phyloP scores from a whole-genome alignment of 2,113 vertebrate species.

The Ptychochromis oligacanthus region DNA sequence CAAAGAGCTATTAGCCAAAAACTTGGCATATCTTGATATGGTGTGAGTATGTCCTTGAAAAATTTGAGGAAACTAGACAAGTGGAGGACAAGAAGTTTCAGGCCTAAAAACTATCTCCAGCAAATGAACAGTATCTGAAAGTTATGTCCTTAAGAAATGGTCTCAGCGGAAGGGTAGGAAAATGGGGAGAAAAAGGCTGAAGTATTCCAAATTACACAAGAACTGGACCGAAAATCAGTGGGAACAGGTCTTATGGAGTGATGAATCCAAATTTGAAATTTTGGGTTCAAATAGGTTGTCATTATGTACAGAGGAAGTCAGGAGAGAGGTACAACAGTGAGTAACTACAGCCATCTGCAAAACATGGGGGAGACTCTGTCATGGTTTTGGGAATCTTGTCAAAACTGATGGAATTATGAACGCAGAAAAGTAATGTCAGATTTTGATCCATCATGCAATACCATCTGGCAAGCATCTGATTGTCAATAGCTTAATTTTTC shows the following conservation, averaged over 20 bases:
- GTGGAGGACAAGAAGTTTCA: neutral
- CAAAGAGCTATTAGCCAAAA: neutral
- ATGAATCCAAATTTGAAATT: too few species aligned
- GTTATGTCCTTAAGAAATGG: neutral
- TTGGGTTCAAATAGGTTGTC: neutral
- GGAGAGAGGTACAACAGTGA: neutral
- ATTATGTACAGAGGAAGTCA: neutral
- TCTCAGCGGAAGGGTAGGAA: too few species aligned
- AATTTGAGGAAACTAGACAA: neutral
- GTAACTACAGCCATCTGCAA: neutral
- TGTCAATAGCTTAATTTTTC: neutral
- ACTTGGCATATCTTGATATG: neutral
- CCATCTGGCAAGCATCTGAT: neutral
- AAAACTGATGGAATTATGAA: neutral
- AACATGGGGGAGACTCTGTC: neutral
- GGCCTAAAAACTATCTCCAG: neutral
- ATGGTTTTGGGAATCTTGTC: neutral
- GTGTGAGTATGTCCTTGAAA: neutral
- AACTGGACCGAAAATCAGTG: too few species aligned
- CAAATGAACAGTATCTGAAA: neutral
- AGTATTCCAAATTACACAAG: too few species aligned
- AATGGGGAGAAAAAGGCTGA: too few species aligned
- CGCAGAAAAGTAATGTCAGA: neutral
- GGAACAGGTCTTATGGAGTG: too few species aligned
- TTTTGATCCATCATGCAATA: neutral